A percentile compares a stretch with the other conserved stretches of the same genome.
Evolutionary conservation across 35 echinoderm and acorn worm genomes (phyloP).

Genomic region (Heliocidaris tuberculata): DNA sequence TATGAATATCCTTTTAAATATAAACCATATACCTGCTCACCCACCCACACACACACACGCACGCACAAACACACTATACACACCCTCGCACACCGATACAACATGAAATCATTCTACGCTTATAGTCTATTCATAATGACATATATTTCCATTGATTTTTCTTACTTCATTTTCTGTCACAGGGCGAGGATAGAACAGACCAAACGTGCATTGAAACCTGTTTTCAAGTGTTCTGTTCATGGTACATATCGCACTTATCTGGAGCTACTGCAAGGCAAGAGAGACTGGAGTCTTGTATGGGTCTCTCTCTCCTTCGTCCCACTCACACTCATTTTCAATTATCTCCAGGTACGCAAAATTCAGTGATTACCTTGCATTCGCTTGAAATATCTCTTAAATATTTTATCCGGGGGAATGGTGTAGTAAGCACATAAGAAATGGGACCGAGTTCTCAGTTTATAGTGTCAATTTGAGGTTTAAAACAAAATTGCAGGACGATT

Average conservation of each 20-base stretch:
- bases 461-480: no score
- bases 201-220: constrained; percentile 82
- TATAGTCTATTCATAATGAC: neutral
- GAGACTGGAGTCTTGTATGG: constrained; percentile 84
- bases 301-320: constrained; percentile 81
- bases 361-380: neutral
- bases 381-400: neutral
- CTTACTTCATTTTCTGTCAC: constrained; percentile 19
- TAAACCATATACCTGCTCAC: no score
- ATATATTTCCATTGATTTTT: neutral
- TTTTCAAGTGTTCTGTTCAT: constrained; percentile 79
- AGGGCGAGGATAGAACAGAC: constrained; percentile 66
- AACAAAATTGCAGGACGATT: no score
- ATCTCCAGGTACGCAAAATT: constrained; percentile 59
- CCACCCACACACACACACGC: no score
- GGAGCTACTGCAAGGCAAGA: constrained; percentile 72
- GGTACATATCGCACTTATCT: constrained; percentile 80
- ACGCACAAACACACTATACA: no score
- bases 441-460: no score
- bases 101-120: no score
- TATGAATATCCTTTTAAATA: no score
- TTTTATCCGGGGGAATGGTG: no score
- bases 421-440: no score
- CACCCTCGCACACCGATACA: no score
- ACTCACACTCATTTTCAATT: constrained; percentile 76